Percentiles rank a stretch among this genome's conserved stretches.
Evolutionary conservation across 1,140 invertebrate genomes (phyloP).

Genomic region (Papilio polyxenes): DNA sequence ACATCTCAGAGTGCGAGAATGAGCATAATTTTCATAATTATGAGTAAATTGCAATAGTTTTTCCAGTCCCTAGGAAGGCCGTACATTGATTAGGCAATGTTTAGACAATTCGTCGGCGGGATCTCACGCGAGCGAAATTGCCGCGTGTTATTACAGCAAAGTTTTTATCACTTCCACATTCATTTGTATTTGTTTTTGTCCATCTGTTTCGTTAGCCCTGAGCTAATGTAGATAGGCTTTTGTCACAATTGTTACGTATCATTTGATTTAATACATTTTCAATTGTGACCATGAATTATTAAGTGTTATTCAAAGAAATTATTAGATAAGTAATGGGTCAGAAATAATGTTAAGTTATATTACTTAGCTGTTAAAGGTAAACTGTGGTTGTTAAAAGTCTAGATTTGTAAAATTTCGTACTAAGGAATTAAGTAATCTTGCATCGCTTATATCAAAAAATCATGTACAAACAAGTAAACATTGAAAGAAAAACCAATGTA

Average conservation of each 20-base stretch:
- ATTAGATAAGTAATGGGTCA: too few relatives aligned
- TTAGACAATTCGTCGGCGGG: neutral
- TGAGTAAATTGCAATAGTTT: neutral
- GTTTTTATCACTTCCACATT: constrained; percentile 35
- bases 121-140: constrained; percentile 30
- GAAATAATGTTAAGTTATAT: too few relatives aligned
- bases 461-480: too few relatives aligned
- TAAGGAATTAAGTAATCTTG: too few relatives aligned
- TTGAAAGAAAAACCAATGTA: too few relatives aligned
- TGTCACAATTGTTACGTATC: neutral
- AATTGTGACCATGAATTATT: neutral
- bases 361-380: too few relatives aligned
- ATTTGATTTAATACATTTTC: neutral
- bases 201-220: constrained; percentile 9
- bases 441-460: too few relatives aligned
- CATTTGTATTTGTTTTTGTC: constrained; percentile 32
- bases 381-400: too few relatives aligned
- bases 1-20: neutral
- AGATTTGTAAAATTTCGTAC: too few relatives aligned
- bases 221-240: neutral
- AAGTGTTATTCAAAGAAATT: too few relatives aligned
- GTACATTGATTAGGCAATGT: constrained; percentile 2
- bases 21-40: neutral
- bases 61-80: constrained; percentile 9
- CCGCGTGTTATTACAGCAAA: neutral